Evolutionary conservation across 2,888 invertebrate genomes (phyloP), one percentile per base, ranked within the genome.

Genomic region (Tenthredo amoena): DNA sequence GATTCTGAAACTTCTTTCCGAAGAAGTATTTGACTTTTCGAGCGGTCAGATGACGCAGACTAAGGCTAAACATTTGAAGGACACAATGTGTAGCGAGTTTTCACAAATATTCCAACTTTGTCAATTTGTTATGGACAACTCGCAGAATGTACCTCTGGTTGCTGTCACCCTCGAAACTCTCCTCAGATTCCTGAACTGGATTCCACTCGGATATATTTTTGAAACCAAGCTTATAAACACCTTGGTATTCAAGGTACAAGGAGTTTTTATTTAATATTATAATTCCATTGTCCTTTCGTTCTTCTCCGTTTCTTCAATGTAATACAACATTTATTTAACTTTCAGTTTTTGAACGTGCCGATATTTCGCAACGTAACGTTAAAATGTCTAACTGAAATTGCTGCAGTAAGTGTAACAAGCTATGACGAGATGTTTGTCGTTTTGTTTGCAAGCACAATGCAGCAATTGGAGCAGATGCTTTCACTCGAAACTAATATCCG

Each of bases 181-280:
- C 85, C 95, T 99, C 89, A 96, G 99, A 93, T 99, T 99, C 95
- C 95, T 99, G 68, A 99, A 99, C 93, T 99, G 99, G 99, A 99
- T 99, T 92, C 99, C 99, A n/a, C 95, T 99, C 87, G 99, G 99
- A 15, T 99, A 99, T 94, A 99, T 99, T 93, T 99, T 99, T 95
- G 99, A 99, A 95, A 99, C 99, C 89, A 98, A 99, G 93, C 95
- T 99, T 85, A 98, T 99, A 90, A 97, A 96, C 90, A 99, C 99
- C 84, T 95, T 99, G 85, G 98, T 98, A 91, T 97, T 97, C 93
- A 99, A 99, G 94, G 94, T 94, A 91, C 4, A 26, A 26, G 0
- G 5, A 81, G 3, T 62, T 62, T 26, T 62, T 26, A 62, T 34
- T n/a, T 9, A 26, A 10, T n/a, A 31, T 55, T 31, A 12, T 18